These are phyloP conservation scores for Odontocolon sp. DNA, from an alignment of 2,888 invertebrate genomes.

Conservation along the genomic window DNA sequence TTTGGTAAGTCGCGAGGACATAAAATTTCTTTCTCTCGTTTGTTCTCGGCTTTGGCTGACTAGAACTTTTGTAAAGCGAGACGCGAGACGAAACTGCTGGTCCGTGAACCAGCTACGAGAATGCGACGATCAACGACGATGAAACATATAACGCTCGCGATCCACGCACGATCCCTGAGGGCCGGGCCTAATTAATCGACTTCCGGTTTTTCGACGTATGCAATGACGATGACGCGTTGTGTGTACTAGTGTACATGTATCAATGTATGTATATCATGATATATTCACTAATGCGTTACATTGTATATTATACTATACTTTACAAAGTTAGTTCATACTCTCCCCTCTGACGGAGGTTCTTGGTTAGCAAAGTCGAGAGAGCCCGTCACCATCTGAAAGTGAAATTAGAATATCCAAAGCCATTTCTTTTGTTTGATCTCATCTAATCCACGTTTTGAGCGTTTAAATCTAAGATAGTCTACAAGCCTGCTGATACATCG, in stretches of 20 bases:
- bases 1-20: slow-evolving; percentile 1
- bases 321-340: slow-evolving; percentile 21
- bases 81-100: slow-evolving; percentile 10
- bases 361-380: slow-evolving; percentile 69
- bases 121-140: slow-evolving; percentile 33
- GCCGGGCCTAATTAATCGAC: slow-evolving; percentile 63
- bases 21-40: background rate
- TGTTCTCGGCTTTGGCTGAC: slow-evolving; percentile 54
- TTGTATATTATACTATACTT: slow-evolving; percentile 23
- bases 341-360: slow-evolving; percentile 48
- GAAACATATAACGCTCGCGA: slow-evolving; percentile 6
- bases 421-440: slow-evolving; percentile 58
- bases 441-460: background rate
- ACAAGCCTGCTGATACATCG: background rate
- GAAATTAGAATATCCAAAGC: slow-evolving; percentile 74
- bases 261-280: too few relatives aligned
- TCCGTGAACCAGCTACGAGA: slow-evolving; percentile 15
- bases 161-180: slow-evolving; percentile 24
- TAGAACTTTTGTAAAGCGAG: slow-evolving; percentile 59
- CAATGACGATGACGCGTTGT: slow-evolving; percentile 16
- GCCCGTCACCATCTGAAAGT: slow-evolving; percentile 79
- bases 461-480: background rate
- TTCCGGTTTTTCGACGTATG: slow-evolving; percentile 52
- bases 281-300: background rate
- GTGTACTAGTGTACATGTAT: too few relatives aligned